These are phyloP conservation scores for Machaerirhynchus nigripectus DNA, from an alignment of 2,113 vertebrate species.

Conservation along the genomic window DNA sequence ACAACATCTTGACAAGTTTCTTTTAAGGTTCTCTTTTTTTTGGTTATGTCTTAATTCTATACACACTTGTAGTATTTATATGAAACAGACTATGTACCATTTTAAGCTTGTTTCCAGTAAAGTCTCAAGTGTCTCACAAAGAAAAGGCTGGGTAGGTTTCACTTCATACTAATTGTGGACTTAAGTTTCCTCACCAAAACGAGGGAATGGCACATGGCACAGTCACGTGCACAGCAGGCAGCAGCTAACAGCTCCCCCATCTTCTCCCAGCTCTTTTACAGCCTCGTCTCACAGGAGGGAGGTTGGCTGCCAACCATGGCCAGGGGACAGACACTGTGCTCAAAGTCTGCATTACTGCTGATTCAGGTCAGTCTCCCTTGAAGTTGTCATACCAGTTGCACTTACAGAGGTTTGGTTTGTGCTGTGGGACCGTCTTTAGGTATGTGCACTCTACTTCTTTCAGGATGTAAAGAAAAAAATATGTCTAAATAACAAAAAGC, in stretches of 20 bases:
- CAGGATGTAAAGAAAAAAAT: not conserved
- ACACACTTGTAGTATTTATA: not conserved
- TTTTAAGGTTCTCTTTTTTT: not conserved
- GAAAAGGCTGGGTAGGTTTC: not conserved
- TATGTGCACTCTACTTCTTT: not conserved
- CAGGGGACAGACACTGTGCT: not conserved
- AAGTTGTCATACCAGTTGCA: not conserved
- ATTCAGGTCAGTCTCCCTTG: not conserved
- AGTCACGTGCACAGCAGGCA: not conserved
- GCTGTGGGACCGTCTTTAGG: not conserved
- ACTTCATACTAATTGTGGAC: not conserved
- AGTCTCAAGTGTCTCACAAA: not conserved
- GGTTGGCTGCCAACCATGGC: not conserved
- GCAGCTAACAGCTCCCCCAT: not conserved
- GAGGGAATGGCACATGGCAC: not conserved
- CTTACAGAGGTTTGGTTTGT: not conserved
- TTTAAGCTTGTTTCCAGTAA: not conserved
- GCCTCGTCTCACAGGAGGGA: not conserved
- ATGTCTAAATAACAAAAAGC: not conserved
- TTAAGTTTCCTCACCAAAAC: not conserved
- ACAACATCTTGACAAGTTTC: not conserved
- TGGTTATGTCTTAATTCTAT: not conserved
- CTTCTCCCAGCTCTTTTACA: not conserved
- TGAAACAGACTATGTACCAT: not conserved
- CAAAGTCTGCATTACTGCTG: not conserved